Conservation (phyloP, 1,140 invertebrate genomes). For the Papilio helenus region DNA sequence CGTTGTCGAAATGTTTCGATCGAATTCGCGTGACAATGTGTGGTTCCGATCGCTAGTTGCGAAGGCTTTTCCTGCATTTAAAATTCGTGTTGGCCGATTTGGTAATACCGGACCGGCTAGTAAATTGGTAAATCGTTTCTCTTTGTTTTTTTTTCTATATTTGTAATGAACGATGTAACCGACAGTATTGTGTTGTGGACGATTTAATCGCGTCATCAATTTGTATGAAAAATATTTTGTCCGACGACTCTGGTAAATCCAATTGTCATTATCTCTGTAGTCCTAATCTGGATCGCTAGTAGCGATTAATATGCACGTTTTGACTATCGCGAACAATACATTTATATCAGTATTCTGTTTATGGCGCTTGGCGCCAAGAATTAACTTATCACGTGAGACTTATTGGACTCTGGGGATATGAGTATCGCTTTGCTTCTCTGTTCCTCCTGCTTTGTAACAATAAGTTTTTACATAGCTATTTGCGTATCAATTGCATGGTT, state of each 20-base stretch:
- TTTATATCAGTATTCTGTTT: conserved; percentile 9
- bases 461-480: neutral
- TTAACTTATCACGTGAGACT: neutral
- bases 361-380: neutral
- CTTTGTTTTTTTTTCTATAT: conserved; percentile 19
- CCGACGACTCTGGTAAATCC: neutral
- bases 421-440: neutral
- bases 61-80: conserved; percentile 47
- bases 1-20: conserved; percentile 47
- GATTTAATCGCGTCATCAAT: conserved; percentile 14
- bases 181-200: neutral
- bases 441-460: neutral
- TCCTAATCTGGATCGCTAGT: neutral
- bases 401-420: neutral
- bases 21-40: conserved; percentile 53
- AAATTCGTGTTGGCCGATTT: conserved; percentile 44
- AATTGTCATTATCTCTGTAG: conserved; percentile 1
- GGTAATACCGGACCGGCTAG: conserved; percentile 35
- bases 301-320: conserved; percentile 9
- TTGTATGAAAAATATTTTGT: neutral
- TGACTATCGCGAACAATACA: conserved; percentile 10
- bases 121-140: conserved; percentile 32
- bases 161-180: conserved; percentile 2
- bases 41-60: conserved; percentile 46
- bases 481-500: no score